Conservation (phyloP, 2,113 vertebrate species). For the Solea senegalensis region DNA sequence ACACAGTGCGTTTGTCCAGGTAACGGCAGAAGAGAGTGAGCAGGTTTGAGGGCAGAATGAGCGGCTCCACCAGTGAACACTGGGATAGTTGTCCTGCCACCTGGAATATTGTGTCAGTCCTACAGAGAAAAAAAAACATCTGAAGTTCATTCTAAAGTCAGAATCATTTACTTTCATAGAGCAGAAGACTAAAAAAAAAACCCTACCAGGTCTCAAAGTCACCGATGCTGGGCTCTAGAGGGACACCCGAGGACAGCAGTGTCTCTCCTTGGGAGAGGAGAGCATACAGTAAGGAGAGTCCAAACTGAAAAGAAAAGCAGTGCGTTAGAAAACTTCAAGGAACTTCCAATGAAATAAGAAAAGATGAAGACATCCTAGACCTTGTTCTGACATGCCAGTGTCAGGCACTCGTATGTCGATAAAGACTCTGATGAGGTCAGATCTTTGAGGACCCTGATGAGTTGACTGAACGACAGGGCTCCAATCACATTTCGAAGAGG, state of each 20-base stretch:
- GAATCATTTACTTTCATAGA: not conserved
- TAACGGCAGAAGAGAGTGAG: slow-evolving; percentile 93
- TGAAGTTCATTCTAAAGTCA: not conserved
- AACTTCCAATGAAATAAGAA: not conserved
- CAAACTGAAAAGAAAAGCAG: slow-evolving; percentile 83
- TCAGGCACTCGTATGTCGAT: slow-evolving; percentile 71
- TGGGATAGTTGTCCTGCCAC: slow-evolving; percentile 90
- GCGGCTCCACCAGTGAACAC: slow-evolving; percentile 88
- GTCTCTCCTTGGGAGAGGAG: slow-evolving; percentile 91
- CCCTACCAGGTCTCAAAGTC: slow-evolving; percentile 89
- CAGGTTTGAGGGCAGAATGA: slow-evolving; percentile 91
- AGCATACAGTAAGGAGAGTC: slow-evolving; percentile 92
- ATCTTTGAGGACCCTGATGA: slow-evolving; percentile 85
- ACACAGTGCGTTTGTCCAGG: slow-evolving; percentile 89
- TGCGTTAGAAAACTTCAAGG: not conserved
- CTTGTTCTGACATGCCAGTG: slow-evolving; percentile 91
- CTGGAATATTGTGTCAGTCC: slow-evolving; percentile 90
- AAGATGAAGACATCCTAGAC: slow-evolving; percentile 62
- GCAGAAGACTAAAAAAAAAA: not conserved
- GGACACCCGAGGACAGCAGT: slow-evolving; percentile 84
- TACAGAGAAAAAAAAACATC: slow-evolving; percentile 48
- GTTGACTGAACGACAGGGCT: slow-evolving; percentile 86
- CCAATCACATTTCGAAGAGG: slow-evolving; percentile 84
- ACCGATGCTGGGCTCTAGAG: slow-evolving; percentile 80
- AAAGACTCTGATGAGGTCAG: slow-evolving; percentile 76